These are phyloP conservation scores for Hirundichthys speculiger DNA, from an alignment of 2,113 vertebrate species.

Conservation along the genomic window DNA sequence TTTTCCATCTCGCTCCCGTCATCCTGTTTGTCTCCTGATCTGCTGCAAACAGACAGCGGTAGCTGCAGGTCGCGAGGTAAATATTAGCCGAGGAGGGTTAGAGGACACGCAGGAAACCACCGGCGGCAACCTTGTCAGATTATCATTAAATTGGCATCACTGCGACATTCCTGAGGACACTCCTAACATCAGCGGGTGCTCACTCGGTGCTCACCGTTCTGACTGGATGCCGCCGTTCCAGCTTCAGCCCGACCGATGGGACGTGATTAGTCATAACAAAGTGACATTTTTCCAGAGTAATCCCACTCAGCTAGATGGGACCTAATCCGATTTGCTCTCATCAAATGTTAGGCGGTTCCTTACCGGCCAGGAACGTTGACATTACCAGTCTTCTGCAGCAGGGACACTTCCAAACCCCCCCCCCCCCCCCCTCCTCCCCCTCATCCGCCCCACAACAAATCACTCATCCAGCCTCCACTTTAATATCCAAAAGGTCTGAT, in stretches of 20 bases:
- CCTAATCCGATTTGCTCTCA: conserved; percentile 78
- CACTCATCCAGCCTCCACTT: conserved; percentile 53
- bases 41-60: conserved; percentile 55
- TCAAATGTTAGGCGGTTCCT: conserved; percentile 72
- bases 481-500: conserved; percentile 52
- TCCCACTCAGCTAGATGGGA: conserved; percentile 80
- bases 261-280: conserved; percentile 80
- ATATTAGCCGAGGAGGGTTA: conserved; percentile 71
- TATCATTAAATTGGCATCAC: conserved; percentile 70
- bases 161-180: conserved; percentile 54
- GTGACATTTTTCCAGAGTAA: conserved; percentile 75
- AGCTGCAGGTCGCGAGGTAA: conserved; percentile 70
- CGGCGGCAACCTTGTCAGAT: conserved; percentile 68
- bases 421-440: accelerated
- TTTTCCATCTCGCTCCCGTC: conserved; percentile 35
- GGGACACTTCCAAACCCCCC: conserved; percentile 25
- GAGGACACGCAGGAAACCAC: conserved; percentile 57
- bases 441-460: background rate
- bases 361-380: conserved; percentile 47
- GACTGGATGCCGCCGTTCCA: background rate
- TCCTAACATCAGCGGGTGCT: conserved; percentile 6
- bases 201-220: background rate
- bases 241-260: conserved; percentile 48
- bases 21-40: conserved; percentile 63
- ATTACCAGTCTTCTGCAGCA: conserved; percentile 32